Evolutionary conservation across 2,888 invertebrate genomes (phyloP).

Genomic region (Ischnura elegans): DNA sequence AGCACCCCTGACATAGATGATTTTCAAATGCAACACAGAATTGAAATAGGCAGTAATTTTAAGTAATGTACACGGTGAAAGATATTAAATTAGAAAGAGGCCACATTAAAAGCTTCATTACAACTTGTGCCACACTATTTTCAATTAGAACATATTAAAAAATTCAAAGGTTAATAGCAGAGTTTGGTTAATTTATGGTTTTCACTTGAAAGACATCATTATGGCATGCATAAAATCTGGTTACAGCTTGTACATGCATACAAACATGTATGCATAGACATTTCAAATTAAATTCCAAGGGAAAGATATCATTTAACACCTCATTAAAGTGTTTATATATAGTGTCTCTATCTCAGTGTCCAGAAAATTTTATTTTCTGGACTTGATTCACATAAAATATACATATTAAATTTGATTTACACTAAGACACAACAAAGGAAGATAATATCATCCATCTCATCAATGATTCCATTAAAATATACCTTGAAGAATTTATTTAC

Average conservation of each 20-base stretch:
- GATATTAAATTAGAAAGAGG: constrained; percentile 27
- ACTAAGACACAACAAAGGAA: background rate
- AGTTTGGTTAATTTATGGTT: background rate
- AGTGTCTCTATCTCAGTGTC: background rate
- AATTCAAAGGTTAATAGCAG: constrained; percentile 14
- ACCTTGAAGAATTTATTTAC: background rate
- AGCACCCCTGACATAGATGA: background rate
- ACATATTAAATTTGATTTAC: background rate
- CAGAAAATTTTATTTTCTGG: background rate
- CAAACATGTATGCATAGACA: background rate
- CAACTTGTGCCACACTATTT: background rate
- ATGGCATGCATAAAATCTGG: background rate
- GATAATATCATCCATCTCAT: background rate
- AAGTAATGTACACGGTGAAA: constrained; percentile 41
- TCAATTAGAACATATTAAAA: constrained; percentile 1
- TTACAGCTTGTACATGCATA: background rate
- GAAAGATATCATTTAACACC: background rate
- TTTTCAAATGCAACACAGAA: constrained; percentile 7
- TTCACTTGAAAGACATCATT: background rate
- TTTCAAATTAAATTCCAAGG: background rate
- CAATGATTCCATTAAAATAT: background rate
- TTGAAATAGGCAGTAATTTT: constrained; percentile 38
- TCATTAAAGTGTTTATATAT: background rate
- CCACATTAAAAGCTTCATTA: constrained; percentile 46
- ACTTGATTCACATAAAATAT: background rate